A percentile compares a stretch with the other conserved stretches of the same genome.
phyloP scores from a whole-genome alignment of 2,888 invertebrate species.

The Parnassius smintheus region DNA sequence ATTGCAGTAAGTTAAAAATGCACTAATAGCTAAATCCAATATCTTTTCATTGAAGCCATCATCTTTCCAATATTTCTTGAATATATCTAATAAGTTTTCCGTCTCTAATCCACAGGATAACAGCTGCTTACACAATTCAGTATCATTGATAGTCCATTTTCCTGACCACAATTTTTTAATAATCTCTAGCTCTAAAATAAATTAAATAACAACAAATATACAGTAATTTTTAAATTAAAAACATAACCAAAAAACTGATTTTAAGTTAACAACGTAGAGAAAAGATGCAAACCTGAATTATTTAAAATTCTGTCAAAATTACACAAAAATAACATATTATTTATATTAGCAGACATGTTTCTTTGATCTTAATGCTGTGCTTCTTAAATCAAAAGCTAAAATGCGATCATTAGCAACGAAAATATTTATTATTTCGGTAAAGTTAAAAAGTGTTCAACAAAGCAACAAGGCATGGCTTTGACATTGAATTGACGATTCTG shows the following conservation, averaged over 20 bases:
- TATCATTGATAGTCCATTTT: conserved; percentile 53
- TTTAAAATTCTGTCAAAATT: conserved; percentile 60
- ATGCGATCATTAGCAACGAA: too few species aligned
- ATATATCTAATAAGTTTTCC: conserved; percentile 42
- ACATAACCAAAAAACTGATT: too few species aligned
- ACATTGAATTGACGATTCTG: conserved; percentile 15
- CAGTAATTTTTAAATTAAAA: neutral
- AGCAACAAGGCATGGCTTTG: conserved; percentile 20
- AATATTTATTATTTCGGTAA: too few species aligned
- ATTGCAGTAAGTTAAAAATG: conserved; percentile 87
- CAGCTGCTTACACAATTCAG: conserved; percentile 51
- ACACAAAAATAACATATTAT: conserved; percentile 46
- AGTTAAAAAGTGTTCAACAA: neutral
- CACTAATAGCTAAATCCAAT: conserved; percentile 82
- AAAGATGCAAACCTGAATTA: conserved; percentile 44
- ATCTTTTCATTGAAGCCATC: conserved; percentile 54
- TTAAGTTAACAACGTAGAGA: too few species aligned
- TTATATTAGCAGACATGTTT: conserved; percentile 27
- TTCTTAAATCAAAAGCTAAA: too few species aligned
- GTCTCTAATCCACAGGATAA: conserved; percentile 49
- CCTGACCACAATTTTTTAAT: conserved; percentile 57
- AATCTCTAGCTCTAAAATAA: conserved; percentile 49
- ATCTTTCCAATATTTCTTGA: conserved; percentile 46
- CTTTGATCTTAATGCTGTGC: too few species aligned
- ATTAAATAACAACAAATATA: neutral